Base-by-base conservation (phyloP, 2,797 vertebrate species). In the Todus mexicanus region DNA sequence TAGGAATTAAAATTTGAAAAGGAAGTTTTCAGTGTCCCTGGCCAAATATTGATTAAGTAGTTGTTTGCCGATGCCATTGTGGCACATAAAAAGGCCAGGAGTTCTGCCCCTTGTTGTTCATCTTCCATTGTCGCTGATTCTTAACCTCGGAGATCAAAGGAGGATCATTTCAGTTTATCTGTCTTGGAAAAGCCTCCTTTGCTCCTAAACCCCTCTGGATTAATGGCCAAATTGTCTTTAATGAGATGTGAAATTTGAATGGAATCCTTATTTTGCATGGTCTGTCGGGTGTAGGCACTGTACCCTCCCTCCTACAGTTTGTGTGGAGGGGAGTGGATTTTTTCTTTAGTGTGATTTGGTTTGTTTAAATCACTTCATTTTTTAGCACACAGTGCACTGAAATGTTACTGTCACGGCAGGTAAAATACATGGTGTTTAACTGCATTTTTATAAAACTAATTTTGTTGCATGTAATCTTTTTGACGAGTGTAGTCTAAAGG, bases 21-120 rank as follows among this genome's bases (percentile, higher is more conserved):
- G 98, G 96, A 96, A 97, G 98, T 98, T 99, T 99, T 98, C 98
- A 98, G 98, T 98, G 97, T 97, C 96, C 96, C 98, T 99, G 98
- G 98, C 98, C 99, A 99, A 99, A 99, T 99, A 99, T 99, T 99
- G 98, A 99, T 99, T 98, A 99, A 99, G 99, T 98, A 99, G 98
- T 98, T 99, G 98, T 99, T 99, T 99, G 98, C 98, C 97, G 98
- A 98, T 98, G 98, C 98, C 97, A 98, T 99, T 99, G 98, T 99
- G 98, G 97, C 95, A 90, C 96, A 95, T 94, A 96, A 97, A 98
- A 98, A 98, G 98, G 98, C 98, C 97, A 97, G 97, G 98, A 98
- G 98, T 97, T 97, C 97, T 98, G 98, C 98, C 98, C 98, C 98
- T 98, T 98, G 98, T 98, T 98, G 98, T 97, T 98, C 97, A 97